Evolutionary conservation across 2,888 invertebrate species (phyloP).

Genomic region (Herminia tarsipennalis): DNA sequence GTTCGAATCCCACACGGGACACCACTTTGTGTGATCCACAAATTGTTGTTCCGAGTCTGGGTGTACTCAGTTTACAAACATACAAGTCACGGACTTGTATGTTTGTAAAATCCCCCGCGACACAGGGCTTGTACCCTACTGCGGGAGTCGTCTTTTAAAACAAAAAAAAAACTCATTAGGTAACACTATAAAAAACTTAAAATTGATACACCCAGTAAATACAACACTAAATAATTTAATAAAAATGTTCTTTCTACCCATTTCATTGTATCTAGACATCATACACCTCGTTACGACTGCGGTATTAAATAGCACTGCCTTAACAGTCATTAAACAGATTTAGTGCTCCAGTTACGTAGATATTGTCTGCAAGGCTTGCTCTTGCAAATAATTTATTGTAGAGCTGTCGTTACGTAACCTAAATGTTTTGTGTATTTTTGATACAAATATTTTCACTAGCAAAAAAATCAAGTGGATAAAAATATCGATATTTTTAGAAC

Average conservation of each 20-base stretch:
- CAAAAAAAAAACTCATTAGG: too few relatives aligned
- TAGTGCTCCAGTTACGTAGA: constrained; percentile 67
- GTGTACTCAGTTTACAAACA: too few relatives aligned
- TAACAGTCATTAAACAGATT: constrained; percentile 76
- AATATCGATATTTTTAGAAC: too few relatives aligned
- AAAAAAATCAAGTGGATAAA: too few relatives aligned
- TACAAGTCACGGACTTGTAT: too few relatives aligned
- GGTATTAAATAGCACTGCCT: constrained; percentile 80
- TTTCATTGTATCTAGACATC: constrained; percentile 2
- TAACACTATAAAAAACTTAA: background rate
- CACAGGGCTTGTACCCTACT: too few relatives aligned
- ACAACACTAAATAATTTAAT: background rate
- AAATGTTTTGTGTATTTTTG: background rate
- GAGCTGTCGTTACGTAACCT: constrained; percentile 53
- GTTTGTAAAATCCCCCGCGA: too few relatives aligned
- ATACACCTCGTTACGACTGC: constrained; percentile 57
- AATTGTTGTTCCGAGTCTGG: too few relatives aligned
- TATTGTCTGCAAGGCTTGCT: constrained; percentile 69
- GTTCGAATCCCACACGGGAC: too few relatives aligned
- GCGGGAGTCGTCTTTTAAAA: too few relatives aligned
- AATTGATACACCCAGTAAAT: background rate
- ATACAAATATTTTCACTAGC: too few relatives aligned
- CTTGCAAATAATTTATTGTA: constrained; percentile 61
- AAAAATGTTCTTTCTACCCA: background rate
- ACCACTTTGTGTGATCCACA: too few relatives aligned